These are phyloP conservation scores for Linnaemya vulpina DNA, from an alignment of 2,888 invertebrate genomes.

Conservation along the genomic window DNA sequence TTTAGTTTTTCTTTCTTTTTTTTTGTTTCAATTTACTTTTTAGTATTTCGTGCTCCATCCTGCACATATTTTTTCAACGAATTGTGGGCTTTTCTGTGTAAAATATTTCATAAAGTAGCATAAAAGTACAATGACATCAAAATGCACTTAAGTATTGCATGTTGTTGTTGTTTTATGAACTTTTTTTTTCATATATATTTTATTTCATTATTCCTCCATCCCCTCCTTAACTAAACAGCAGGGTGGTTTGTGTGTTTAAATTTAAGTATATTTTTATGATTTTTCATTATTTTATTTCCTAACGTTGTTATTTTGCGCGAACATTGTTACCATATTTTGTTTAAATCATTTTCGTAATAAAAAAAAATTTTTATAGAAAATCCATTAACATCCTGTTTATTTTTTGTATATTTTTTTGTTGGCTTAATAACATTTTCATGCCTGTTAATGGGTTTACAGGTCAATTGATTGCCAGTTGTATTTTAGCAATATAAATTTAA, in stretches of 20 bases:
- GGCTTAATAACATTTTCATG: slow-evolving; percentile 13
- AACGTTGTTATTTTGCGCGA: slow-evolving; percentile 6
- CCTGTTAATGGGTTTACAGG: slow-evolving; percentile 54
- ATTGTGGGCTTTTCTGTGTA: slow-evolving; percentile 32
- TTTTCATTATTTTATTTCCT: slow-evolving; percentile 44
- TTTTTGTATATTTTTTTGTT: neutral
- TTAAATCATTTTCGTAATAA: neutral
- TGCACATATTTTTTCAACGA: slow-evolving; percentile 24
- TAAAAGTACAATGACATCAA: slow-evolving; percentile 72
- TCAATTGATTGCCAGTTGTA: slow-evolving; percentile 62
- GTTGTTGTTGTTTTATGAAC: slow-evolving; percentile 59
- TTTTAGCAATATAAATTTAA: slow-evolving; percentile 21
- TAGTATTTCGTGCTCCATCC: slow-evolving; percentile 53
- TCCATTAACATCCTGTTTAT: slow-evolving; percentile 24
- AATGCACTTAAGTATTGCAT: slow-evolving; percentile 73
- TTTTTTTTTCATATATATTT: neutral
- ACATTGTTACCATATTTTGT: neutral
- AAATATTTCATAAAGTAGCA: slow-evolving; percentile 57
- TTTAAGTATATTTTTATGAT: slow-evolving; percentile 26
- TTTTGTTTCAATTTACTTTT: too few relatives aligned
- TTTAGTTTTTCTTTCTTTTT: neutral
- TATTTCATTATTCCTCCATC: slow-evolving; percentile 2
- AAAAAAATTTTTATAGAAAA: slow-evolving; percentile 20
- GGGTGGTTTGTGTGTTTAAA: slow-evolving; percentile 25
- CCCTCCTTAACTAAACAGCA: neutral